phyloP scores from a whole-genome alignment of 2,888 invertebrate species.

The Cephus nigrinus region DNA sequence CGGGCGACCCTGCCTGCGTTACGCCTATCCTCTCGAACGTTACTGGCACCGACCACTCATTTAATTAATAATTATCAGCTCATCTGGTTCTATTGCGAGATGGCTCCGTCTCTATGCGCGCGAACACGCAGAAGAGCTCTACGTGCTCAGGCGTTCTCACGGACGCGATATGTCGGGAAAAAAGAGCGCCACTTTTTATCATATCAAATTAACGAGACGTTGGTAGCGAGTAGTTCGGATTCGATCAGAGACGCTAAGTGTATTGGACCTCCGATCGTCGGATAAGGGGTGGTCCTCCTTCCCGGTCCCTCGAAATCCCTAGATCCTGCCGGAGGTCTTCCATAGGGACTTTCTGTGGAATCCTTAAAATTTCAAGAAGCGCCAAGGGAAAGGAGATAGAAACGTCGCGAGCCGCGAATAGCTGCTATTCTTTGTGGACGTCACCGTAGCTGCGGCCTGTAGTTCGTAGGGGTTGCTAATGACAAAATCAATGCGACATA shows the following conservation, averaged over 20 bases:
- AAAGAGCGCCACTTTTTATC: no score
- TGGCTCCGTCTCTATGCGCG: constrained; percentile 3
- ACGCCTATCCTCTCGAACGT: not conserved
- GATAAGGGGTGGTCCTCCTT: no score
- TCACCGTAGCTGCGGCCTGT: constrained; percentile 32
- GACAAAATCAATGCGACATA: constrained; percentile 66
- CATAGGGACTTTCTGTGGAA: constrained; percentile 9
- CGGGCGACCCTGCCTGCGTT: not conserved
- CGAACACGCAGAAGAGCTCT: not conserved
- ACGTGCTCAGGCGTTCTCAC: constrained; percentile 3
- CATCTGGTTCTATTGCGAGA: constrained; percentile 3
- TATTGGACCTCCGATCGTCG: no score
- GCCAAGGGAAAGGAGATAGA: constrained; percentile 4
- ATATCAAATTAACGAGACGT: no score
- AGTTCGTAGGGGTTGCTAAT: constrained; percentile 58
- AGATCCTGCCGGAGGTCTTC: no score
- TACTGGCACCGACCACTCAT: constrained; percentile 26
- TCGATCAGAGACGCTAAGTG: no score
- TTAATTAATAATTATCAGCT: constrained; percentile 41
- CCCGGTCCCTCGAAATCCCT: no score
- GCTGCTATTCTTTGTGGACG: constrained; percentile 45
- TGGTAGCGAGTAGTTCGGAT: no score
- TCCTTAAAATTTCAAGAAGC: constrained; percentile 2
- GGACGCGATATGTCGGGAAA: no score
- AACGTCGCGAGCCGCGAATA: constrained; percentile 24